Percentiles rank a stretch among this genome's conserved stretches.
phyloP scores from a whole-genome alignment of 1,140 invertebrate genomes.

The Zeugodacus cucurbitae region DNA sequence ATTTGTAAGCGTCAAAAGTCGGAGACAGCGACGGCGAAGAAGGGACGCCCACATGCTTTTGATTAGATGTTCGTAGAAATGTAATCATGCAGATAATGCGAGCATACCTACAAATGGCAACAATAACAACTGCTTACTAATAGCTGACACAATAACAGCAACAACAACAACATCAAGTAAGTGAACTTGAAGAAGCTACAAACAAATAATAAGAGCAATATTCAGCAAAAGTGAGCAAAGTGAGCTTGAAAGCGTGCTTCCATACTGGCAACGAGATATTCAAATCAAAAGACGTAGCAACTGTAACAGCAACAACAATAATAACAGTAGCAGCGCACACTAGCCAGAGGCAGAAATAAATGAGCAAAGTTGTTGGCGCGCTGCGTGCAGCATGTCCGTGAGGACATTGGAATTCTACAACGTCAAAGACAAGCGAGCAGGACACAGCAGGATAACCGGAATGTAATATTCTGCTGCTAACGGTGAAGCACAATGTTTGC shows the following conservation, averaged over 20 bases:
- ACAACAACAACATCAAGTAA: neutral
- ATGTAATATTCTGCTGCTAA: neutral
- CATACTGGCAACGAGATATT: neutral
- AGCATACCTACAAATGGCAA: neutral
- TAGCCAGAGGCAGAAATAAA: neutral
- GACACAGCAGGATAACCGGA: neutral
- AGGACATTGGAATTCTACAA: conserved; percentile 25
- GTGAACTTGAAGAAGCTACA: too few species aligned
- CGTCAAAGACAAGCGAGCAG: neutral
- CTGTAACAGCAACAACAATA: neutral
- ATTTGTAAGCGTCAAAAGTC: neutral
- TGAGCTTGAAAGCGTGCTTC: neutral
- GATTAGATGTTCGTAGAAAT: neutral
- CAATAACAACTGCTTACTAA: neutral
- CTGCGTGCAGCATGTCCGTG: conserved; percentile 21
- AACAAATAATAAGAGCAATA: neutral
- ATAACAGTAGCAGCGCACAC: too few species aligned
- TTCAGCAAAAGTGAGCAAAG: neutral
- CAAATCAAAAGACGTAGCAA: neutral
- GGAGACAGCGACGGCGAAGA: too few species aligned
- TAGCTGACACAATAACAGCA: neutral
- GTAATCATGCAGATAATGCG: conserved; percentile 41
- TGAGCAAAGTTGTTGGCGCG: neutral
- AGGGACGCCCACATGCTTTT: neutral
- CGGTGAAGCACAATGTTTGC: conserved; percentile 20